phyloP scores from a whole-genome alignment of 2,888 invertebrate genomes.

The Tanypteryx hageni region DNA sequence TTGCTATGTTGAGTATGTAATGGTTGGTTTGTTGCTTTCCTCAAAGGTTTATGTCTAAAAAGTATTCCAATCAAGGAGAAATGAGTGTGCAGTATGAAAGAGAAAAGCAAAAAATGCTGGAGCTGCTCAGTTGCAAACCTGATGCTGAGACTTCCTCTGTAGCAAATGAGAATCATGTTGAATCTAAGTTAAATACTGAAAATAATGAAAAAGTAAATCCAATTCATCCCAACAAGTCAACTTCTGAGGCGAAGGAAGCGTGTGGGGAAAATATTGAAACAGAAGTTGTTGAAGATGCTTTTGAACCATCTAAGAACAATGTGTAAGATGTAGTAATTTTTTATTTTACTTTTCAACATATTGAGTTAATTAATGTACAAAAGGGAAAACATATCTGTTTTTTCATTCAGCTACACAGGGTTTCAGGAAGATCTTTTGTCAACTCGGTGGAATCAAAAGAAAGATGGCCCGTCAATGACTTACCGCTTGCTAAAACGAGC shows the following conservation, averaged over 20 bases:
- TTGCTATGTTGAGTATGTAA: background rate
- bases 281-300: background rate
- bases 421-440: constrained; percentile 58
- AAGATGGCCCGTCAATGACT: constrained; percentile 72
- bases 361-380: background rate
- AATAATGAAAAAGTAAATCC: background rate
- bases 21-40: background rate
- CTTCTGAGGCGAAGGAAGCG: constrained; percentile 68
- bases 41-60: constrained; percentile 68
- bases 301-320: constrained; percentile 6
- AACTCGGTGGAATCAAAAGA: constrained; percentile 66
- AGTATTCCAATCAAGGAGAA: constrained; percentile 67
- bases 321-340: background rate
- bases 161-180: background rate
- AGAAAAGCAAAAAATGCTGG: constrained; percentile 69
- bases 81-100: constrained; percentile 67
- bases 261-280: constrained; percentile 39
- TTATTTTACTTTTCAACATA: too few relatives aligned
- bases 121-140: constrained; percentile 55
- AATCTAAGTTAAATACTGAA: background rate
- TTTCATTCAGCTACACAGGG: background rate
- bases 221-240: background rate
- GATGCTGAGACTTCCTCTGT: background rate
- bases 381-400: background rate
- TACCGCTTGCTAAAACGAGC: constrained; percentile 78